These are phyloP conservation scores for Hydractinia echinata DNA, from an alignment of 30 jellyfish, hydroid and myxozoan species.

Conservation along the genomic window DNA sequence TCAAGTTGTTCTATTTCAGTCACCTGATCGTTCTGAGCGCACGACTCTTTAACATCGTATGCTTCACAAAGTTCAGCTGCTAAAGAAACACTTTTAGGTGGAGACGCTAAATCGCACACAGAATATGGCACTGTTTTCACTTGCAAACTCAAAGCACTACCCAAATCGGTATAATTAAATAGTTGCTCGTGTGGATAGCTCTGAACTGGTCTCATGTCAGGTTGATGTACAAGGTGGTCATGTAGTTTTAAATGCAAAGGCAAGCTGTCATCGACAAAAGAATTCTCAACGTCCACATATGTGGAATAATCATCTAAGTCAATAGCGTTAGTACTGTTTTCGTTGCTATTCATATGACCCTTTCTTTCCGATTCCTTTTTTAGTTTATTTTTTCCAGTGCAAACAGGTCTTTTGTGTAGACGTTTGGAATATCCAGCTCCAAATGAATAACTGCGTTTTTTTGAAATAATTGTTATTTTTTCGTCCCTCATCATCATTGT, in stretches of 20 bases:
- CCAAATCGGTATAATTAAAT: slow-evolving; percentile 24
- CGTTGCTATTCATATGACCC: too few species aligned
- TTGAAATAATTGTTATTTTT: neutral
- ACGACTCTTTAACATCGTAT: neutral
- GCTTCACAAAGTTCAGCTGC: slow-evolving; percentile 29
- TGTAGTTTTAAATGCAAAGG: neutral
- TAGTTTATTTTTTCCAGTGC: neutral
- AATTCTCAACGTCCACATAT: slow-evolving; percentile 3
- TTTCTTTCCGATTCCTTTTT: too few species aligned
- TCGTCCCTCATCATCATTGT: neutral
- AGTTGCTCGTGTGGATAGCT: neutral
- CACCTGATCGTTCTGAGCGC: neutral
- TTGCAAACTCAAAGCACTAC: slow-evolving; percentile 29
- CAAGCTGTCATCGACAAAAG: slow-evolving; percentile 21
- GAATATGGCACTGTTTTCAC: neutral
- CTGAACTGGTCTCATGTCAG: neutral
- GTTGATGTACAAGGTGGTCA: neutral
- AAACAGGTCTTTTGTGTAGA: neutral
- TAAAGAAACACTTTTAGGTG: neutral
- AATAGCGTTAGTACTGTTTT: neutral
- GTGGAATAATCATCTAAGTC: slow-evolving; percentile 6
- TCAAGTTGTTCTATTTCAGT: neutral
- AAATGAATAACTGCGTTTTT: slow-evolving; percentile 21
- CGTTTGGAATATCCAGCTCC: slow-evolving; percentile 18
- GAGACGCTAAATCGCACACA: neutral